A percentile compares a stretch with the other conserved stretches of the same genome.
Evolutionary conservation across 1,140 invertebrate genomes (phyloP).

Genomic region (Leptonema lineaticorne): DNA sequence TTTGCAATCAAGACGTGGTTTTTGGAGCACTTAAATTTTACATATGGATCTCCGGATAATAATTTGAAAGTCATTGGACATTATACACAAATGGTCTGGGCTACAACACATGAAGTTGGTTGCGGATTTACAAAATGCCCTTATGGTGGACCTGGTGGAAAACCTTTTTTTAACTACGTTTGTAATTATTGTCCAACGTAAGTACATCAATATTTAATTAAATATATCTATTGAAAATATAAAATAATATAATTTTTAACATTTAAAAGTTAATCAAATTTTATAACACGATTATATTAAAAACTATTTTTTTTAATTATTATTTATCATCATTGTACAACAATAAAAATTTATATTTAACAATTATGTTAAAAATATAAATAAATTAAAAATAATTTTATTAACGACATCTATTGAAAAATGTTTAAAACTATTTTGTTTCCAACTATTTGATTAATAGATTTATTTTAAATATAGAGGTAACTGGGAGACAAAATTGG

Average conservation of each 20-base stretch:
- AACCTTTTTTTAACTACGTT: constrained; percentile 77
- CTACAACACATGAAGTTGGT: constrained; percentile 73
- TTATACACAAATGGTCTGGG: constrained; percentile 85
- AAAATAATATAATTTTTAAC: too few relatives aligned
- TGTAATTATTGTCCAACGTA: constrained; percentile 86
- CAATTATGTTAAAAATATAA: too few relatives aligned
- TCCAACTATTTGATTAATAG: too few relatives aligned
- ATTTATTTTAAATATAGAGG: constrained; percentile 62
- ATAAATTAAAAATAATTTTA: neutral
- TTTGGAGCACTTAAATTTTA: constrained; percentile 73
- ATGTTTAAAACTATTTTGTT: too few relatives aligned
- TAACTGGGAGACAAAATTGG: constrained; percentile 63
- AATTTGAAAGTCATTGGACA: constrained; percentile 70
- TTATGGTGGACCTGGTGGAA: constrained; percentile 58
- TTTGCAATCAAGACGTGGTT: constrained; percentile 81
- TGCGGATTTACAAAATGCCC: constrained; percentile 73
- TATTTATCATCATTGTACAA: too few relatives aligned
- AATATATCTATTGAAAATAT: too few relatives aligned
- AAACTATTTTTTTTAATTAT: too few relatives aligned
- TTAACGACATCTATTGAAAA: too few relatives aligned
- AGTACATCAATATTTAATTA: constrained; percentile 49
- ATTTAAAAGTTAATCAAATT: too few relatives aligned
- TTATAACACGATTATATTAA: too few relatives aligned
- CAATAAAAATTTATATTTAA: too few relatives aligned
- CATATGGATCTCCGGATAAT: constrained; percentile 64